phyloP scores from a whole-genome alignment of 2,797 vertebrate species.

The Macroramphosus scolopax region DNA sequence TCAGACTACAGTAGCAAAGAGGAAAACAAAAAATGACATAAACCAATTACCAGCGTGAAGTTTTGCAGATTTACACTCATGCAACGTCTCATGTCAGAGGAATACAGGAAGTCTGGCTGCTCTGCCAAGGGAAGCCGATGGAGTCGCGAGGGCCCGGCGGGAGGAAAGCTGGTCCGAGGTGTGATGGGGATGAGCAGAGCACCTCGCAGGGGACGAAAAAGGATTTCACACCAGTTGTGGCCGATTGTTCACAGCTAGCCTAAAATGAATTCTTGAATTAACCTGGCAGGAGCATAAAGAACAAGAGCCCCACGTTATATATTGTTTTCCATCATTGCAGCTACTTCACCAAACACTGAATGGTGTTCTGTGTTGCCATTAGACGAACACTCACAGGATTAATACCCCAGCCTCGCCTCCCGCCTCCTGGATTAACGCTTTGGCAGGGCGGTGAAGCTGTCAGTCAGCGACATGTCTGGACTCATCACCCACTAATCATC shows the following conservation, averaged over 20 bases:
- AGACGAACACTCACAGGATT: slow-evolving; percentile 44
- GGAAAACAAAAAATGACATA: slow-evolving; percentile 47
- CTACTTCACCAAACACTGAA: no score
- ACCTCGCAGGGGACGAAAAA: slow-evolving; percentile 69
- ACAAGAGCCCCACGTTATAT: no score
- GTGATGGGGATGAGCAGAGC: slow-evolving; percentile 59
- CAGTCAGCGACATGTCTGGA: slow-evolving; percentile 78
- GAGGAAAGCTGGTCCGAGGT: slow-evolving; percentile 73
- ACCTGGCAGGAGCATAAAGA: slow-evolving; percentile 31
- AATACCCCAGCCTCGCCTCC: slow-evolving; percentile 54
- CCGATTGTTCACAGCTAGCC: slow-evolving; percentile 60
- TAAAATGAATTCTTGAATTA: no score
- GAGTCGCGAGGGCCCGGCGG: slow-evolving; percentile 46
- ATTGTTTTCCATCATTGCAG: no score
- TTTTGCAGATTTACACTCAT: no score
- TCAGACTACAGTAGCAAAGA: slow-evolving; percentile 50
- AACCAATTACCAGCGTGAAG: slow-evolving; percentile 47
- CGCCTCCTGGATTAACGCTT: slow-evolving; percentile 70
- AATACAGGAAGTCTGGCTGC: slow-evolving; percentile 78
- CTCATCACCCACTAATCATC: slow-evolving; percentile 82
- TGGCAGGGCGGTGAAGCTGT: slow-evolving; percentile 77
- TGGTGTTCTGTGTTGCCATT: slow-evolving; percentile 27
- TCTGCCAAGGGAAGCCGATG: slow-evolving; percentile 71
- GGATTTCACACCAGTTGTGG: slow-evolving; percentile 80
- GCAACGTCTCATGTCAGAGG: slow-evolving; percentile 45